Percentiles rank a stretch among this genome's conserved stretches.
Conservation (phyloP, 2,888 invertebrate species). For the Idaea straminata region DNA sequence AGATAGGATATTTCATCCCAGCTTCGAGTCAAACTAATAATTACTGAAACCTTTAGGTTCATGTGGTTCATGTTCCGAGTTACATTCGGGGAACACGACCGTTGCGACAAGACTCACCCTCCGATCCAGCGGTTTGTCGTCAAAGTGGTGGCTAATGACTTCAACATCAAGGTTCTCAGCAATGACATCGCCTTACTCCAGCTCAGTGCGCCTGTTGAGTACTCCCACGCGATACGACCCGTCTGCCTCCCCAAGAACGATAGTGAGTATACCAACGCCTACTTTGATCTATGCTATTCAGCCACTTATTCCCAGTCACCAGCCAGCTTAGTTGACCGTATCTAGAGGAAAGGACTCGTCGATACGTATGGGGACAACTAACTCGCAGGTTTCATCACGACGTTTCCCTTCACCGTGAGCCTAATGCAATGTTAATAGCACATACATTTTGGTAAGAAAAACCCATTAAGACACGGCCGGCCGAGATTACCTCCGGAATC, state of each 20-base stretch:
- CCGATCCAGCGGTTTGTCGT: constrained; percentile 87
- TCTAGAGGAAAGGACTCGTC: no score
- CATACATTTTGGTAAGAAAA: no score
- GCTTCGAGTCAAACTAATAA: background rate
- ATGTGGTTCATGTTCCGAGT: constrained; percentile 95
- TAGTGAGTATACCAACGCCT: constrained; percentile 59
- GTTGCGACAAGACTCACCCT: constrained; percentile 83
- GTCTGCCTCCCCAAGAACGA: constrained; percentile 85
- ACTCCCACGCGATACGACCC: constrained; percentile 88
- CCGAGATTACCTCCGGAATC: no score
- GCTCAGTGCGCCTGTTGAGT: constrained; percentile 87
- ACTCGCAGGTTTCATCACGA: no score
- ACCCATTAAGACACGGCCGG: no score
- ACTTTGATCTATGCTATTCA: no score
- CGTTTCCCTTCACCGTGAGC: no score
- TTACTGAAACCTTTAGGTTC: constrained; percentile 76
- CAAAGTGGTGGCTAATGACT: constrained; percentile 87
- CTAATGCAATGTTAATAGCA: no score
- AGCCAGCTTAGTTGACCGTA: no score
- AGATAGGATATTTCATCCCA: no score
- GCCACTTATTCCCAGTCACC: no score
- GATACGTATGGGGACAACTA: no score
- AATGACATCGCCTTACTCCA: constrained; percentile 91
- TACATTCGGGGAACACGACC: constrained; percentile 92
- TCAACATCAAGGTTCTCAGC: constrained; percentile 89